phyloP scores from a whole-genome alignment of 92 coral and sea anemone genomes.

The Epizoanthus fatuus region DNA sequence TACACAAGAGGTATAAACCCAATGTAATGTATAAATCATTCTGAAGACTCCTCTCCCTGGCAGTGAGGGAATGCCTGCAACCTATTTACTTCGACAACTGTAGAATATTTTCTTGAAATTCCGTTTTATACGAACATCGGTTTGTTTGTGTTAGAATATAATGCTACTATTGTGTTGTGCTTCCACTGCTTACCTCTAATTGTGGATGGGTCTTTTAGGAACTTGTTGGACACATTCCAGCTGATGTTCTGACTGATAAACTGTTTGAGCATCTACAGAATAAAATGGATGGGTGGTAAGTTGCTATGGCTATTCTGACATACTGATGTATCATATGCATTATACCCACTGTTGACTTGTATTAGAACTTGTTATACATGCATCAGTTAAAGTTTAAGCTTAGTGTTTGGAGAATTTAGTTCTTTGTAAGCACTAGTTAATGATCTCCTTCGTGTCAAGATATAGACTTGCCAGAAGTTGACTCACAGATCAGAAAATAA shows the following conservation, averaged over 20 bases:
- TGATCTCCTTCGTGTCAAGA: too few relatives aligned
- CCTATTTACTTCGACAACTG: background rate
- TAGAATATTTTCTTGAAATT: background rate
- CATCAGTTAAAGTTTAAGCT: too few relatives aligned
- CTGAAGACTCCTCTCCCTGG: too few relatives aligned
- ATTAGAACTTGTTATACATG: too few relatives aligned
- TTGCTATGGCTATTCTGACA: background rate
- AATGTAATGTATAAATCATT: too few relatives aligned
- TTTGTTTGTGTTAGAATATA: background rate
- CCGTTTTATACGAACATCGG: background rate
- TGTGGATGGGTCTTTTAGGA: conserved; percentile 43
- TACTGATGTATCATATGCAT: background rate
- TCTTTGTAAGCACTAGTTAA: too few relatives aligned
- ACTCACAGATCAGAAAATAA: too few relatives aligned
- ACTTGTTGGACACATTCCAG: conserved; percentile 57
- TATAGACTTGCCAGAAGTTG: too few relatives aligned
- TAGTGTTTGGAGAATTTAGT: too few relatives aligned
- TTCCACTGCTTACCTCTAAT: background rate
- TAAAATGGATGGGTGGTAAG: conserved; percentile 75
- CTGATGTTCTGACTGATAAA: conserved; percentile 68
- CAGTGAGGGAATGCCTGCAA: background rate
- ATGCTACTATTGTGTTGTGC: background rate
- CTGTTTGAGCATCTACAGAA: conserved; percentile 74
- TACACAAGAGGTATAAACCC: too few relatives aligned
- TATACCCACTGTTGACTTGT: background rate